These are phyloP conservation scores for Sinocyclocheilus anophthalmus DNA, from an alignment of 2,113 vertebrate genomes.

Conservation along the genomic window DNA sequence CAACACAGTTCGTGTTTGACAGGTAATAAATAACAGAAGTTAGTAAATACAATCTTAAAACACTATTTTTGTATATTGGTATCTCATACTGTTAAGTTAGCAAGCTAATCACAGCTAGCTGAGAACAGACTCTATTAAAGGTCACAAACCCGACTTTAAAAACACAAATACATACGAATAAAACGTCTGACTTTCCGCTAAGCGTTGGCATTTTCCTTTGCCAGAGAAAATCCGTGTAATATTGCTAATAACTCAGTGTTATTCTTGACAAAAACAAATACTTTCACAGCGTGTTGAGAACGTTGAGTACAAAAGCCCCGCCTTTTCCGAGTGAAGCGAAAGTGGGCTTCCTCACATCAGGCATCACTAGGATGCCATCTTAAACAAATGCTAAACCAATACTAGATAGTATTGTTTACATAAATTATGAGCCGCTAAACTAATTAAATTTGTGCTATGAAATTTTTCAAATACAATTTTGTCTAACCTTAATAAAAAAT, in stretches of 20 bases:
- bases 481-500: no score
- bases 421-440: no score
- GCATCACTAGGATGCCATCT: no score
- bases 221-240: background rate
- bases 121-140: background rate
- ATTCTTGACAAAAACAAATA: background rate
- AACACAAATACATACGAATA: constrained; percentile 71
- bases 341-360: no score
- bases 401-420: no score
- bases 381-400: no score
- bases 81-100: background rate
- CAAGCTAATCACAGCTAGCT: constrained; percentile 19
- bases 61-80: background rate
- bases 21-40: background rate
- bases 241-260: background rate
- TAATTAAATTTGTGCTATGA: no score
- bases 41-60: background rate
- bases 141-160: background rate
- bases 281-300: constrained; percentile 54
- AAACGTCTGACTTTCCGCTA: constrained; percentile 69
- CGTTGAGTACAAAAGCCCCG: constrained; percentile 27
- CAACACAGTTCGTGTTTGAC: background rate
- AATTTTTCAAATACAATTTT: no score
- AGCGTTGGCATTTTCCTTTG: constrained; percentile 63
- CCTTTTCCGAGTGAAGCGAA: background rate